Evolutionary conservation across 2,888 invertebrate species (phyloP), one percentile per base, ranked within the genome.

Genomic region (Apoderus coryli): DNA sequence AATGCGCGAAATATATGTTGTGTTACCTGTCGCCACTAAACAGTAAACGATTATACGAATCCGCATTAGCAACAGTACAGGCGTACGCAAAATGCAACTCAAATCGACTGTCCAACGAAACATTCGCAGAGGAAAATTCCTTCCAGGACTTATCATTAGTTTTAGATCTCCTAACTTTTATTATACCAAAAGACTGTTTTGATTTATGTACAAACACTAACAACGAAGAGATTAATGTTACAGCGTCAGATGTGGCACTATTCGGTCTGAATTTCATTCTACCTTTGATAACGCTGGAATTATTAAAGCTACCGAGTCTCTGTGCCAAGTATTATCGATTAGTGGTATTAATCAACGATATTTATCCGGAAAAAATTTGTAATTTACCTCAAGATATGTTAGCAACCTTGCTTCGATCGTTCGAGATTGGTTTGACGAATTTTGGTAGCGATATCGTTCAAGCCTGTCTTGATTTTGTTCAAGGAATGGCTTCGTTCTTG

Each of bases 91-190:
- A 67, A 39, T 72, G 69, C 56, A 77, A 76, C 46, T 61, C 65
- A 0, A 69, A 72, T 28, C 66, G 75, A 40, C 60, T 74, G 25
- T 69, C 69, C 0, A 56, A 60, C 12, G 74, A 75, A 36, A 60
- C 65, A 2, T 67, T 69, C 14, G 73, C 73, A 9, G 79, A 80
- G 30, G 86, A 86, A 47, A 82, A 72, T 40, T 68, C 67, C 28
- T 74, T 65, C 44, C 67, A 78, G 57, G 88, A 88, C 49, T 70
- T 89, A 40, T 66, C 77, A 30, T 63, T 84, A 3, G 63, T 89
- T 6, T 74, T 89, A 69, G 78, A 88, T 46, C 60, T 89, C 35
- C 61, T 85, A 13, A 57, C 57, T 4, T 54, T 52, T 36, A 52
- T 58, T 15, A 36, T 59, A 27, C 52, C 57, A 3, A 59, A 59